phyloP scores from a whole-genome alignment of 2,797 vertebrate genomes.

The Hydrophis major region DNA sequence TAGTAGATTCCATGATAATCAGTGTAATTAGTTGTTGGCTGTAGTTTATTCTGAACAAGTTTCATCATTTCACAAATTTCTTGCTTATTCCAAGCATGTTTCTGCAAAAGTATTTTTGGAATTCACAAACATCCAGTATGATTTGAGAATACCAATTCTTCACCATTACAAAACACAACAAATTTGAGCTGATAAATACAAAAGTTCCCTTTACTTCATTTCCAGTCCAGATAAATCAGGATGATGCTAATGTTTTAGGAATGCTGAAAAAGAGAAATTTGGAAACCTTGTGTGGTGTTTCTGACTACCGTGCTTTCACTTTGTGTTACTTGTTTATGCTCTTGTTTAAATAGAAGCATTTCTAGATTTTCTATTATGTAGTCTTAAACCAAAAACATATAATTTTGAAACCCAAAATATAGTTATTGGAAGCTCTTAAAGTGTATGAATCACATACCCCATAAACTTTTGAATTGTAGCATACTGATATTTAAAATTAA shows the following conservation, averaged over 20 bases:
- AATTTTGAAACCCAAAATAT: not conserved
- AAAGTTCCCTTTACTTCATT: not conserved
- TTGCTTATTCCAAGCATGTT: not conserved
- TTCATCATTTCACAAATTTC: not conserved
- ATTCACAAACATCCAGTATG: not conserved
- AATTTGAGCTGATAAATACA: not conserved
- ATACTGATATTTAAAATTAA: not conserved
- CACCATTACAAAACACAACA: not conserved
- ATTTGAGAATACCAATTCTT: not conserved
- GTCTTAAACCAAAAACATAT: not conserved
- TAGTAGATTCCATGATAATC: not conserved
- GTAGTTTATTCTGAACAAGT: not conserved
- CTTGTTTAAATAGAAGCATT: not conserved
- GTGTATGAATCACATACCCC: not conserved
- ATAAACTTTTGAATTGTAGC: not conserved
- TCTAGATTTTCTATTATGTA: not conserved
- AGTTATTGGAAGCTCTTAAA: not conserved
- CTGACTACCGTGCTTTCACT: not conserved
- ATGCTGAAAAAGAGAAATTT: not conserved
- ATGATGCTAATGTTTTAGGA: not conserved
- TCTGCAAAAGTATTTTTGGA: not conserved
- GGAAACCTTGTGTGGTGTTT: not conserved
- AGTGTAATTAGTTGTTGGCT: not conserved
- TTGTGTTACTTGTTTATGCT: not conserved
- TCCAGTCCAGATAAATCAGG: not conserved